Base-by-base conservation (phyloP, 1,140 invertebrate species). In the Lineus longissimus region DNA sequence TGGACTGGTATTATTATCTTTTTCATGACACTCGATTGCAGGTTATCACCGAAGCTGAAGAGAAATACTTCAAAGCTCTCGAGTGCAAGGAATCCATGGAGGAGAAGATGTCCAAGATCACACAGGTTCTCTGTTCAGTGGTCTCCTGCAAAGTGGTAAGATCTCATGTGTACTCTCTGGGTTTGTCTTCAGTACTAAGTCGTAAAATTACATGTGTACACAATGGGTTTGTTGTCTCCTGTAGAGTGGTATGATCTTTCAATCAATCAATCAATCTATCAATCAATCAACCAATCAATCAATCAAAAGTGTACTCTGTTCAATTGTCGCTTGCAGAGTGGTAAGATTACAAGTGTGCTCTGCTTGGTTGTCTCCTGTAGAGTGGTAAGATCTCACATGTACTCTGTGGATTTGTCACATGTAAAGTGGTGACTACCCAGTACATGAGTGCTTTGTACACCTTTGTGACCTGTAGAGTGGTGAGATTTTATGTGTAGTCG, bases 31-130 rank as follows among this genome's bases (percentile, higher is more conserved):
- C 85, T 91, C 70, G 80, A 86, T 67, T 66, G 6, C 57, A 81
- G 66, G 86, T 88, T 30, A 88, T 94, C 56, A 82, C 88, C 57
- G 85, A 91, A 70, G 88, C 88, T 62, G 85, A 91, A 74, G 90
- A 93, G 19, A 88, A 91, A 70, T 96, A 97, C 77, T 97, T 96
- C 67, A 86, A 88, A 64, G 90, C 90, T 74, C 76, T 95, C 57
- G 93, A 95, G 78, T 88, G 88, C 66, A 96, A 93, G 74, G 94
- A 97, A 81, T 86, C 86, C 68, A 88, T 95, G 86, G 94, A 97
- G 77, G 89, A 94, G 61, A 95, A 96, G 81, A 94, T 97, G 91
- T 76, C 89, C 22, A 87, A 84, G 40, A 95, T 92, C 6, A 93
- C 85, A 73, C 90, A 94, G 81, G 81, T 96, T 22, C 80, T 85